A percentile compares a stretch with the other conserved stretches of the same genome.
These are phyloP conservation scores for Hetaerina titia DNA, from an alignment of 2,888 invertebrate species.

Conservation along the genomic window DNA sequence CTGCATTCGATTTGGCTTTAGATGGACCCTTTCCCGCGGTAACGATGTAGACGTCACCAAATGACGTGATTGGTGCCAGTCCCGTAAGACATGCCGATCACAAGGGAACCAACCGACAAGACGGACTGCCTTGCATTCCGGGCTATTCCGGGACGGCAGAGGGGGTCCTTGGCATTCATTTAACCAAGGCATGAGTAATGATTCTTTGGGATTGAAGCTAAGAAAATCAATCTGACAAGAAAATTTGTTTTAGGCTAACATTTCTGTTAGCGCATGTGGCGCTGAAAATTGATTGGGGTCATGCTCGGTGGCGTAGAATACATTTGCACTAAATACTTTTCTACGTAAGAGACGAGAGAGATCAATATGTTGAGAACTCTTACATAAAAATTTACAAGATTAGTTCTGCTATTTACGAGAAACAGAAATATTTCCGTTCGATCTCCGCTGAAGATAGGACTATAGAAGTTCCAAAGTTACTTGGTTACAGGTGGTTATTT, in stretches of 20 bases:
- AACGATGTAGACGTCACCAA: conserved; percentile 62
- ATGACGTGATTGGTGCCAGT: conserved; percentile 37
- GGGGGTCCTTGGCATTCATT: neutral
- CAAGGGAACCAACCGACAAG: neutral
- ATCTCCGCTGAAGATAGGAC: too few relatives aligned
- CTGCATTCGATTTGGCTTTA: conserved; percentile 10
- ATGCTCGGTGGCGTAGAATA: neutral
- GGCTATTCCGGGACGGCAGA: neutral
- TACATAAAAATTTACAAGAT: too few relatives aligned
- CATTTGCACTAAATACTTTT: neutral
- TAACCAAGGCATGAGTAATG: neutral
- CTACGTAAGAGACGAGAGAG: neutral
- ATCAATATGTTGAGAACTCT: too few relatives aligned
- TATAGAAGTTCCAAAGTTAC: too few relatives aligned
- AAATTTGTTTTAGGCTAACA: neutral
- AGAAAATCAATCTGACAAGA: neutral
- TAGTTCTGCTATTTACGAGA: too few relatives aligned
- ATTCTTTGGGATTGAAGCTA: neutral
- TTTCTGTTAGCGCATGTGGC: neutral
- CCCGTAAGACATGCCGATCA: conserved; percentile 48
- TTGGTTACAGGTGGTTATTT: too few relatives aligned
- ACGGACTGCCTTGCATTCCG: neutral
- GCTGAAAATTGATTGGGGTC: neutral
- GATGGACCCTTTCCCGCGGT: conserved; percentile 25
- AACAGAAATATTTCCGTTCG: too few relatives aligned